Conservation (phyloP, 2,888 invertebrate genomes). For the Eristalinus sepulchralis region DNA sequence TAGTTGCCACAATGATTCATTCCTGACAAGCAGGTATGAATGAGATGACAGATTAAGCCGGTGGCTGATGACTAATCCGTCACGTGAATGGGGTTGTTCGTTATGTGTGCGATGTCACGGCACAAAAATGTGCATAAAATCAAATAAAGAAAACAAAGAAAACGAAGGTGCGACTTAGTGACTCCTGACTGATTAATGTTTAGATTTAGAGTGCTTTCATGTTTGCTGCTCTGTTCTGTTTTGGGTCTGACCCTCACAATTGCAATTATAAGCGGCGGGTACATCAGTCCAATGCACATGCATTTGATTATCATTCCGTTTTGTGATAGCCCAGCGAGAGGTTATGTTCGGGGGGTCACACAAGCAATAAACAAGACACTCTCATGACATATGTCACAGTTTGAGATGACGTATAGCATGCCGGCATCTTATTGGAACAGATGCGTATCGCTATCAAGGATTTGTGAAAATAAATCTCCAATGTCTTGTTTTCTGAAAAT, state of each 20-base stretch:
- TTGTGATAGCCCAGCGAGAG: neutral
- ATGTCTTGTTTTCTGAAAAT: neutral
- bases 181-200: neutral
- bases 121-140: neutral
- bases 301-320: neutral
- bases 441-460: neutral
- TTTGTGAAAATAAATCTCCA: neutral
- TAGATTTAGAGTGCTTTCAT: neutral
- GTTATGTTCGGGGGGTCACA: neutral
- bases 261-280: neutral
- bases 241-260: neutral
- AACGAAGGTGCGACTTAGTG: neutral
- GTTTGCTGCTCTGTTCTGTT: neutral
- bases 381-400: neutral
- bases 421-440: neutral
- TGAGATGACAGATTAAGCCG: neutral
- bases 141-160: neutral
- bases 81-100: neutral
- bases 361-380: neutral
- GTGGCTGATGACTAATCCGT: neutral
- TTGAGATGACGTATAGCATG: neutral
- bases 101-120: neutral
- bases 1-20: neutral
- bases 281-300: neutral
- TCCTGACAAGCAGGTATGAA: neutral